phyloP scores from a whole-genome alignment of 2,113 vertebrate species.

The Otolemur garnettii region DNA sequence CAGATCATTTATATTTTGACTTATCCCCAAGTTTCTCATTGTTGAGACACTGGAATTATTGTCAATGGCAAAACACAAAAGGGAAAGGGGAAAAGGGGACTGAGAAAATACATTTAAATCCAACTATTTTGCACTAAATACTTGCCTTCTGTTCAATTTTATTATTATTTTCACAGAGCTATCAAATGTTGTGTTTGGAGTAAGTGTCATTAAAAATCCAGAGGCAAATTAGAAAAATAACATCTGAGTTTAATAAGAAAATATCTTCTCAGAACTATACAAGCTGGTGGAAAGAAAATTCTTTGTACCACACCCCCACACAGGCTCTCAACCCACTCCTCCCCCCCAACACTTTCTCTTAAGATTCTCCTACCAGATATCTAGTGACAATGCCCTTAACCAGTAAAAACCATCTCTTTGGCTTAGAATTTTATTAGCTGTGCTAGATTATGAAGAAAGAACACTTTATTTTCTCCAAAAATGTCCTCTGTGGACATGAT shows the following conservation, averaged over 20 bases:
- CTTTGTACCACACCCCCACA: background rate
- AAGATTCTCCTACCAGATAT: background rate
- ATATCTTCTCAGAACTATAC: constrained; percentile 55
- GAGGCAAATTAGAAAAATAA: constrained; percentile 79
- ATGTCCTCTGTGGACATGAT: constrained; percentile 34
- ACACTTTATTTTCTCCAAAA: constrained; percentile 57
- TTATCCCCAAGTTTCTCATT: constrained; percentile 66
- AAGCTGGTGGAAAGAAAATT: constrained; percentile 48
- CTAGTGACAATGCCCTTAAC: background rate
- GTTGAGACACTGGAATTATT: constrained; percentile 75
- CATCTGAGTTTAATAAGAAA: constrained; percentile 80
- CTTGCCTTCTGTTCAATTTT: constrained; percentile 76
- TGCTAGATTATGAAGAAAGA: constrained; percentile 62
- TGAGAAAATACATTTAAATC: constrained; percentile 72
- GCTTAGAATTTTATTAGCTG: constrained; percentile 64
- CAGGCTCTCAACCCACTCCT: background rate
- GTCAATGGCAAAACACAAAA: constrained; percentile 77
- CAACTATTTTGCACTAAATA: constrained; percentile 71
- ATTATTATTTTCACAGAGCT: constrained; percentile 78
- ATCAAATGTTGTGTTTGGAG: constrained; percentile 77
- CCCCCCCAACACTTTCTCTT: background rate
- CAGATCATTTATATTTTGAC: constrained; percentile 76
- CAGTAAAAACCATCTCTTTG: constrained; percentile 7
- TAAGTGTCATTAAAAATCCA: constrained; percentile 80
- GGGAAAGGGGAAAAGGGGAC: constrained; percentile 54